Evolutionary conservation across 37 sponge, comb jelly and placozoan species (phyloP), one percentile per base, ranked within the genome.

Genomic region (Crambe crambe): DNA sequence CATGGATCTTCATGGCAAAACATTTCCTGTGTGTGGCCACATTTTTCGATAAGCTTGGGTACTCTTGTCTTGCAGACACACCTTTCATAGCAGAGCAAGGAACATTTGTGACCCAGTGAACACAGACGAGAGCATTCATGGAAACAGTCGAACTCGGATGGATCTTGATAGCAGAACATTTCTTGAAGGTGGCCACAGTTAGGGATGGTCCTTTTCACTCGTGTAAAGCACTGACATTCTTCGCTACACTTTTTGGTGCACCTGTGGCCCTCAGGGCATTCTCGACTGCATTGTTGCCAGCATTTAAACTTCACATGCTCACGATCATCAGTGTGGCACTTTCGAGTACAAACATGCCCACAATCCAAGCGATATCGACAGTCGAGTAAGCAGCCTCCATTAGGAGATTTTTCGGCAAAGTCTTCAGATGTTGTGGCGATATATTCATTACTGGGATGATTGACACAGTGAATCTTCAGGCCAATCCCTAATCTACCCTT

Each of bases 361-460:
- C 96, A 95, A 3, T 68, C 41, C 0, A 95, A 83, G 25, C 90
- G 80, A 3, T 30, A 36, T 6, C 61, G 56, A 58, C 96, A 95
- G 30, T 60, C 51, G 27, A 30, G 25, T 21, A 23, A 30, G 60
- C 96, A 95, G 29, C 96, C 96, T 56, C 96, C 96, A 20, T 92
- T 76, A 9, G 86, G 80, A n/a, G 79, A 86, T 29, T 68, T 72
- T 0, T 71, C 67, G 5, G 22, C 10, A 61, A 97, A 90, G 73
- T 92, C 95, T 3, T 47, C 29, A 21, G 73, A 31, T 10, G 47
- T 37, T 17, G 25, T 56, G 47, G 88, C 89, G 15, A 51, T 32
- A 59, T 43, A 67, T 27, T 44, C 72, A 12, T 61, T 85, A 6
- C 87, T 27, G 23, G 91, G 86, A 68, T 97, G 98, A 40, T 83